These are phyloP conservation scores for Thera britannica DNA, from an alignment of 2,888 invertebrate genomes.

Conservation along the genomic window DNA sequence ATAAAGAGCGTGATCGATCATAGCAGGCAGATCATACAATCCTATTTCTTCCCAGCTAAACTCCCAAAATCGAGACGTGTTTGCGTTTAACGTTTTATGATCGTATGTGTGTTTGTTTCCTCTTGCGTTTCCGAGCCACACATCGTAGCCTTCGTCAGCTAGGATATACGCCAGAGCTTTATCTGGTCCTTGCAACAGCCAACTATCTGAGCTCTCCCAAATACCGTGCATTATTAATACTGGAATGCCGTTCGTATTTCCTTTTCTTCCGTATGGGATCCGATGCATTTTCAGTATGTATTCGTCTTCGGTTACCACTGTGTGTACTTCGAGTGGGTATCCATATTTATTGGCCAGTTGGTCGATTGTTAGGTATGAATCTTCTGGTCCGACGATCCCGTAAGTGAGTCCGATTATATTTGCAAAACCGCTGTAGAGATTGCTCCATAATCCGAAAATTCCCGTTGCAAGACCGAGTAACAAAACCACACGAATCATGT, in stretches of 20 bases:
- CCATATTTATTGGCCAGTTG: slow-evolving; percentile 57
- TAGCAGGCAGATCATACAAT: slow-evolving; percentile 88
- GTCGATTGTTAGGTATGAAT: slow-evolving; percentile 57
- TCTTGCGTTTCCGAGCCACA: slow-evolving; percentile 93
- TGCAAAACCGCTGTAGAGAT: slow-evolving; percentile 32
- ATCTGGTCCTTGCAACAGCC: slow-evolving; percentile 84
- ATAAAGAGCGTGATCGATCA: slow-evolving; percentile 86
- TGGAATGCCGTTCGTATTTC: slow-evolving; percentile 55
- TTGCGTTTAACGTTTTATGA: slow-evolving; percentile 53
- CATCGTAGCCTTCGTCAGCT: slow-evolving; percentile 87
- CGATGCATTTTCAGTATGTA: slow-evolving; percentile 66
- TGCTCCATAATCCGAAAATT: slow-evolving; percentile 37
- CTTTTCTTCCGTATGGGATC: slow-evolving; percentile 48
- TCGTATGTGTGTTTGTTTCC: slow-evolving; percentile 86
- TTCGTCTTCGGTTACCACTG: slow-evolving; percentile 63
- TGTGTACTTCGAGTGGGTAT: slow-evolving; percentile 61
- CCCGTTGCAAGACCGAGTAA: slow-evolving; percentile 27
- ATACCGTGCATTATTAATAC: slow-evolving; percentile 93
- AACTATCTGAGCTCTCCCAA: slow-evolving; percentile 70
- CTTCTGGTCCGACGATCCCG: slow-evolving; percentile 44
- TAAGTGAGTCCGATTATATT: slow-evolving; percentile 15
- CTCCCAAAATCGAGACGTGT: slow-evolving; percentile 62
- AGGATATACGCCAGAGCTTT: slow-evolving; percentile 86
- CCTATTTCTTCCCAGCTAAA: slow-evolving; percentile 91
- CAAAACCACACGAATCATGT: slow-evolving; percentile 33